A percentile compares a stretch with the other conserved stretches of the same genome.
phyloP scores from a whole-genome alignment of 1,140 invertebrate genomes.

The Limonius californicus region DNA sequence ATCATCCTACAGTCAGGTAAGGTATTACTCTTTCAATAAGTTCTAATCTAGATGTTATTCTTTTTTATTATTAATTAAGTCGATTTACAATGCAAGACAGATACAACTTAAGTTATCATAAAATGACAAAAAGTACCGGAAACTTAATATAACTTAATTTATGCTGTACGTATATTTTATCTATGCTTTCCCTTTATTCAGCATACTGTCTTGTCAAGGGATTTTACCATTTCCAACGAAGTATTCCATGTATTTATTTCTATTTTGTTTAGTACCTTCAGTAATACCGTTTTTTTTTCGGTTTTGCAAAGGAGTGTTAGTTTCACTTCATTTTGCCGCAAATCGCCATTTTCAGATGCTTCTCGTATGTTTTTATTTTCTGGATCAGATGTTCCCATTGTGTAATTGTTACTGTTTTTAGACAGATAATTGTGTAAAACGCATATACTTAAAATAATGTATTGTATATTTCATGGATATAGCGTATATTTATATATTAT shows the following conservation, averaged over 20 bases:
- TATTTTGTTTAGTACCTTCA: background rate
- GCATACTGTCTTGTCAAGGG: background rate
- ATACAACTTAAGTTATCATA: no score
- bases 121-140: no score
- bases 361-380: background rate
- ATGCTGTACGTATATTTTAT: no score
- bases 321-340: no score
- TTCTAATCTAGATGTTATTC: no score
- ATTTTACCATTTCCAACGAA: background rate
- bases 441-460: background rate
- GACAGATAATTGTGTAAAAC: constrained; percentile 8
- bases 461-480: background rate
- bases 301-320: no score
- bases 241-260: background rate
- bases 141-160: no score
- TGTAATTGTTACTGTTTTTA: background rate
- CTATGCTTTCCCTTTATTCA: background rate
- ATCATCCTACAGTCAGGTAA: background rate
- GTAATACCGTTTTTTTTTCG: no score
- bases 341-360: background rate
- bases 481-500: no score
- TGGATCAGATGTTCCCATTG: background rate
- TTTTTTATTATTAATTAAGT: background rate
- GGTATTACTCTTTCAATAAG: no score
- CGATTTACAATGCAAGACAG: background rate